Base-by-base conservation (phyloP, 2,113 vertebrate genomes). In the Entosphenus tridentatus region DNA sequence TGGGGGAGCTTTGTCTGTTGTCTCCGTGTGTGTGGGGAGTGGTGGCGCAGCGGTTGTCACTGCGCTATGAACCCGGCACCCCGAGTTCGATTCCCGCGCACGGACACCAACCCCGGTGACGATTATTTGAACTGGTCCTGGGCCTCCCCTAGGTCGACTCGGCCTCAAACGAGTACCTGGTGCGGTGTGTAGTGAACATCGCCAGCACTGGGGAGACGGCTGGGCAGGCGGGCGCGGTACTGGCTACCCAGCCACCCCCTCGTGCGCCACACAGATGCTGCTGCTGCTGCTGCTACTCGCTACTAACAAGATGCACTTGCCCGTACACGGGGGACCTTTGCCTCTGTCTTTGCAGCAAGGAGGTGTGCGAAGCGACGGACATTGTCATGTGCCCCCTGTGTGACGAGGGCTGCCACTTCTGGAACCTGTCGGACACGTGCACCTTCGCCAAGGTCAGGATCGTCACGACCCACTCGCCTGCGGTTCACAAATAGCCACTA, bases 311-410 rank as follows among this genome's bases (percentile, higher is more conserved):
- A 65, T 65, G 18, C 13, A 62, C 18, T 13, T 62, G 13, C 13
- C 18, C 58, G 3, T 65, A 16, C n/a, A 16, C 21, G 62, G n/a
- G n/a, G 21, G n/a, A 16, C n/a, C 39, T 55, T 12, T 72, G 8
- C 73, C 56, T 74, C 12, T 71, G 68, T 69, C 10, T 57, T 10
- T 2, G 13, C 71, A 96, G 92, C 78, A 82, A 80, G 71, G 92
- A 96, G 78, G 85, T 95, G 72, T 96, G 90, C 4, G 69, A 82
- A 1, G 86, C 88, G 71, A 72, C 70, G 3, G 2, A 69, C 62
- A 80, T 80, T 70, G 71, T 80, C 69, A 85, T 96, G 87, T 96
- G 92, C 73, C 90, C 92, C 0, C 81, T 82, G 54, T 89, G 89
- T 0, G 87, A 96, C 73, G 79, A 81, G 18, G 75, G 71, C 2